Evolutionary conservation across 2,797 vertebrate species (phyloP).

Genomic region (Sorex maritimensis): DNA sequence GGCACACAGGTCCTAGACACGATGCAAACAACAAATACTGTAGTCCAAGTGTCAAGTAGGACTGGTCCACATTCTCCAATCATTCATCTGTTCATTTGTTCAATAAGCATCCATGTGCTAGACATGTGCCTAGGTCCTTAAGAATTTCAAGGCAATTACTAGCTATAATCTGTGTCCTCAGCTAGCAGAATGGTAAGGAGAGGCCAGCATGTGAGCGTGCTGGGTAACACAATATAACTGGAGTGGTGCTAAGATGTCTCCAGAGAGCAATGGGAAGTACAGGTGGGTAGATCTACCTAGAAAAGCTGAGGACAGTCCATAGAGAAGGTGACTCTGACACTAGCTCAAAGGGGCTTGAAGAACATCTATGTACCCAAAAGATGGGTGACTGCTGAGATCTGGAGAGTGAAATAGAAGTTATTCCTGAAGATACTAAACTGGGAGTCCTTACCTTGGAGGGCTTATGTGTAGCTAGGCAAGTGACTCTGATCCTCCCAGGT

Average conservation of each 20-base stretch:
- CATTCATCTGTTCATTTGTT: not conserved
- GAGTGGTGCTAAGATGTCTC: accelerated
- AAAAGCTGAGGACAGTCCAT: not conserved
- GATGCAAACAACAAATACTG: not conserved
- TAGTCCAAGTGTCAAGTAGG: not conserved
- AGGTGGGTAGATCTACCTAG: accelerated
- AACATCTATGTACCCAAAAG: not conserved
- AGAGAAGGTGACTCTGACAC: not conserved
- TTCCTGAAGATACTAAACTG: not conserved
- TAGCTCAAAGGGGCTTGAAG: not conserved
- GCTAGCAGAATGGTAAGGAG: not conserved
- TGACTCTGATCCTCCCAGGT: no score
- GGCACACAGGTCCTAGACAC: not conserved
- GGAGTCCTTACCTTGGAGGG: no score
- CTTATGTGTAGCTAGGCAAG: no score
- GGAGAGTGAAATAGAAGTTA: not conserved
- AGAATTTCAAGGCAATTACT: not conserved
- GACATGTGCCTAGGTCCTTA: not conserved
- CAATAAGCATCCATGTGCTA: not conserved
- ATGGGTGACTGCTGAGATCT: not conserved
- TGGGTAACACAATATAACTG: not conserved
- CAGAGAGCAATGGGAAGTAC: not conserved
- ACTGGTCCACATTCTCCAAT: not conserved
- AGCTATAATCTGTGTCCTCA: constrained; percentile 3
- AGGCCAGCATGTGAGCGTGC: not conserved